Percentiles rank a stretch among this genome's conserved stretches.
Conservation (phyloP, 2,888 invertebrate genomes). For the Alloplasta piceator region DNA sequence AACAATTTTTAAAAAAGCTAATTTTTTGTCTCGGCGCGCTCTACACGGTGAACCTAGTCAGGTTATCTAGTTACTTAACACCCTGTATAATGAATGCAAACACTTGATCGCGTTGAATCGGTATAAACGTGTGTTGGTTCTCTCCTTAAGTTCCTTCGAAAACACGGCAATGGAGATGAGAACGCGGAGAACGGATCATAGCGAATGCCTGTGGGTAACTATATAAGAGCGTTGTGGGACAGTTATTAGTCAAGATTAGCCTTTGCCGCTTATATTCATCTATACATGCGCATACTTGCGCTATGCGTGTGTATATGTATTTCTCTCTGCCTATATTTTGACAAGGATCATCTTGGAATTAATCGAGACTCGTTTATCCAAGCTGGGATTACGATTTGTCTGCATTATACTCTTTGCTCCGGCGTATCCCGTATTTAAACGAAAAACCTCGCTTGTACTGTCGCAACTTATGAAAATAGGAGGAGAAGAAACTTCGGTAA, state of each 20-base stretch:
- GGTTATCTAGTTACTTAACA: no score
- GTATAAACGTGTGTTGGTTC: not conserved
- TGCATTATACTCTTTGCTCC: conserved; percentile 74
- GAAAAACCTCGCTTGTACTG: not conserved
- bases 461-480: no score
- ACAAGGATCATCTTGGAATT: conserved; percentile 81
- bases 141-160: conserved; percentile 33
- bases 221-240: conserved; percentile 69
- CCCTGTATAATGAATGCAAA: conserved; percentile 12
- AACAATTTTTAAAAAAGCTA: no score
- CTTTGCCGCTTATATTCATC: conserved; percentile 50
- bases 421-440: conserved; percentile 44
- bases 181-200: conserved; percentile 41
- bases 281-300: conserved; percentile 11
- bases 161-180: conserved; percentile 30
- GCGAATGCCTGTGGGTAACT: conserved; percentile 31
- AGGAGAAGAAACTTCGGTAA: no score
- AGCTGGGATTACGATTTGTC: conserved; percentile 81
- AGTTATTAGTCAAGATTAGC: conserved; percentile 81
- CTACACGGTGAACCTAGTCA: no score
- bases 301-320: conserved; percentile 4
- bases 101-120: conserved; percentile 33
- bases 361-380: conserved; percentile 79
- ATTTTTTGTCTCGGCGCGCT: no score
- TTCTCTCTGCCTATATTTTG: conserved; percentile 77